phyloP scores from a whole-genome alignment of 2,113 vertebrate species.

The Muntiacus reevesi region DNA sequence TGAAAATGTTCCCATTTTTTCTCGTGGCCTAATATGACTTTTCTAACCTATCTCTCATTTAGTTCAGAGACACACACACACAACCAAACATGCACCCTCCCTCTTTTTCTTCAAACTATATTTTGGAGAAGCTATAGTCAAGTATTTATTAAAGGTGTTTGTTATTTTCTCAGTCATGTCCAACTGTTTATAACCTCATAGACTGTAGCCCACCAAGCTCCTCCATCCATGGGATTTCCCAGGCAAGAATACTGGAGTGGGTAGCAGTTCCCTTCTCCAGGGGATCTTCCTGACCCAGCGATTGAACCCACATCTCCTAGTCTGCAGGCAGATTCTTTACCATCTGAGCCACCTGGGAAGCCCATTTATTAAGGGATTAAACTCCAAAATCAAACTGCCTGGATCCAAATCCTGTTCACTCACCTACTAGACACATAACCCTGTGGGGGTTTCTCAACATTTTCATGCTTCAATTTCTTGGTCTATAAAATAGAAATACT shows the following conservation, averaged over 20 bases:
- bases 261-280: background rate
- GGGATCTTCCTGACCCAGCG: background rate
- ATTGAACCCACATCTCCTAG: background rate
- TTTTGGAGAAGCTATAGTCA: background rate
- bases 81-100: background rate
- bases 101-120: background rate
- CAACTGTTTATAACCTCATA: background rate
- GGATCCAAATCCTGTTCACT: background rate
- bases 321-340: background rate
- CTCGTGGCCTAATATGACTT: background rate
- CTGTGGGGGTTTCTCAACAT: background rate
- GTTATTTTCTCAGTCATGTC: background rate
- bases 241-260: background rate
- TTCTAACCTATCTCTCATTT: background rate
- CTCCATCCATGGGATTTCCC: background rate
- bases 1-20: background rate
- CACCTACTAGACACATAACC: background rate
- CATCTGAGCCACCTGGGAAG: background rate
- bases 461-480: background rate
- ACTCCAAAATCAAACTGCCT: background rate
- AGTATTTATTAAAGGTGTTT: background rate
- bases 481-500: background rate
- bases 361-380: background rate
- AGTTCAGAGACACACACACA: background rate
- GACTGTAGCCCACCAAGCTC: background rate